These are phyloP conservation scores for Drosophila pseudoananassae DNA, from an alignment of 1,140 invertebrate genomes.

Conservation along the genomic window DNA sequence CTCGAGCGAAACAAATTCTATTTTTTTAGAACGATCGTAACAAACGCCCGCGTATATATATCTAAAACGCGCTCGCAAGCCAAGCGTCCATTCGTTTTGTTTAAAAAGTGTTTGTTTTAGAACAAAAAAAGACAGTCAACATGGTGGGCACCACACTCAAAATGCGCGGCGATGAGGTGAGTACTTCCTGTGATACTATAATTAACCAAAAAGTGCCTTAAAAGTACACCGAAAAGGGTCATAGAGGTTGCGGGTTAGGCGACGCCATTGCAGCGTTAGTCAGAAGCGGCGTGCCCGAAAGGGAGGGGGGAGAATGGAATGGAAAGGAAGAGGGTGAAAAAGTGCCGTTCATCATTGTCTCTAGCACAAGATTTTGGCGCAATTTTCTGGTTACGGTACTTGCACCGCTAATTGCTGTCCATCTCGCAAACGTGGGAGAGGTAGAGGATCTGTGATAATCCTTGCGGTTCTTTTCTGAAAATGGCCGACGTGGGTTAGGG, in stretches of 20 bases:
- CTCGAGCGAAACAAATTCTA: slow-evolving; percentile 12
- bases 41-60: slow-evolving; percentile 1
- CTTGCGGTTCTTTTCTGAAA: slow-evolving; percentile 37
- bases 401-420: slow-evolving; percentile 44
- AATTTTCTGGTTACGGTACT: slow-evolving; percentile 51
- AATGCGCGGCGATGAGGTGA: slow-evolving; percentile 73
- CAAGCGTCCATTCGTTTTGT: slow-evolving; percentile 26
- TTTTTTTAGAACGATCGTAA: slow-evolving; percentile 13
- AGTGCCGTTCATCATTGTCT: slow-evolving; percentile 57
- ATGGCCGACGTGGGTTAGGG: slow-evolving; percentile 42
- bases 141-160: slow-evolving; percentile 66
- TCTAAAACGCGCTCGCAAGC: slow-evolving; percentile 1
- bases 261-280: slow-evolving; percentile 62
- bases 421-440: background rate
- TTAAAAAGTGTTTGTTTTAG: slow-evolving; percentile 18
- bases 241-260: slow-evolving; percentile 10
- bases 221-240: background rate
- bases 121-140: slow-evolving; percentile 28
- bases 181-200: slow-evolving; percentile 1
- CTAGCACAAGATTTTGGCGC: slow-evolving; percentile 49
- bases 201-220: background rate
- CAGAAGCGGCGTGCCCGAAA: background rate
- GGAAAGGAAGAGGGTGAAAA: slow-evolving; percentile 31
- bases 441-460: background rate
- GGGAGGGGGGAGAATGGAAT: slow-evolving; percentile 3